Conservation (phyloP, 2,888 invertebrate species). For the Zygaena filipendulae region DNA sequence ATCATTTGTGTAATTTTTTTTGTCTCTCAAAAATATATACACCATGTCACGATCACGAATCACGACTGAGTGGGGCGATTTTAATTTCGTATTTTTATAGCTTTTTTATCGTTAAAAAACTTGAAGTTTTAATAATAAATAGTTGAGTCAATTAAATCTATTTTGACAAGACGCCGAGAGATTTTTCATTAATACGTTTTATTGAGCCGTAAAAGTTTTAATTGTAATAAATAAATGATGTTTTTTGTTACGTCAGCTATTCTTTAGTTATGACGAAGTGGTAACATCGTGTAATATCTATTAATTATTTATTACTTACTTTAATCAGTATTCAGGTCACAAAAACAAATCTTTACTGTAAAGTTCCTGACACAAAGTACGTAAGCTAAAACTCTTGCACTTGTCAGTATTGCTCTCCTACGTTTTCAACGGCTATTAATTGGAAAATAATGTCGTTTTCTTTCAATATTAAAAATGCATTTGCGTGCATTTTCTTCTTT, state of each 20-base stretch:
- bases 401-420: no score
- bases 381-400: no score
- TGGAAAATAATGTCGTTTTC: no score
- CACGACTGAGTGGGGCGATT: constrained; percentile 24
- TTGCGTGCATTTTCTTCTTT: constrained; percentile 40
- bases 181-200: constrained; percentile 38
- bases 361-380: no score
- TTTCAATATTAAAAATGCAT: constrained; percentile 50
- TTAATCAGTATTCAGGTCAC: no score
- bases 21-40: constrained; percentile 34
- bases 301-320: no score
- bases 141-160: constrained; percentile 45
- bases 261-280: no score
- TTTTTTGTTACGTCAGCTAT: no score
- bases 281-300: no score
- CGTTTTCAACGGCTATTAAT: no score
- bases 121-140: constrained; percentile 28
- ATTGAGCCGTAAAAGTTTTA: constrained; percentile 35
- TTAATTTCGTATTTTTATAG: constrained; percentile 32
- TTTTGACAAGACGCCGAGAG: constrained; percentile 31
- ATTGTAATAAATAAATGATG: constrained; percentile 48
- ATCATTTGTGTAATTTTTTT: constrained; percentile 38
- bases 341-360: no score
- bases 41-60: constrained; percentile 34
- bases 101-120: constrained; percentile 42